Evolutionary conservation across 2,113 vertebrate species (phyloP).

Genomic region (Periophthalmodon schlosseri): DNA sequence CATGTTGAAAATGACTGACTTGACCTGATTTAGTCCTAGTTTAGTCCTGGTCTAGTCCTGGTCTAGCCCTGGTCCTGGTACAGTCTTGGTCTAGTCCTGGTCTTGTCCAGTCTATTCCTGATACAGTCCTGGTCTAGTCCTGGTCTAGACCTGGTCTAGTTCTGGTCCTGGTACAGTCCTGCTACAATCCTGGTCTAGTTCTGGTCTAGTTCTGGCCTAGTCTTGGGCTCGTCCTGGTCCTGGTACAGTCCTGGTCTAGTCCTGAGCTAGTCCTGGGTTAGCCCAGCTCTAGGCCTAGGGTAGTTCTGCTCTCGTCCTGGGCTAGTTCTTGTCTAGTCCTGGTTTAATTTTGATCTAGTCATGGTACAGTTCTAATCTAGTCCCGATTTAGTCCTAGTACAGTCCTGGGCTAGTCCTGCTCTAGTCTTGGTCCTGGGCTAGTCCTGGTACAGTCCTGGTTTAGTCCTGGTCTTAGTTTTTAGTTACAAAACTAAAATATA

Average conservation of each 20-base stretch:
- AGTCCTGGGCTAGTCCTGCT: not conserved
- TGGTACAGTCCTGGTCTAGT: not conserved
- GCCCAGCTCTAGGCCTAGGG: not conserved
- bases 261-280: not conserved
- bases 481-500: too few relatives aligned
- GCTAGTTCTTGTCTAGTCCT: conserved; percentile 23
- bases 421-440: not conserved
- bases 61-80: too few relatives aligned
- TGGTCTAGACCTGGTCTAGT: conserved; percentile 18
- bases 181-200: not conserved
- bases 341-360: conserved; percentile 41
- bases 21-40: too few relatives aligned
- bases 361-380: not conserved
- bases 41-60: too few relatives aligned
- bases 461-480: not conserved
- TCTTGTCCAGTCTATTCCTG: too few relatives aligned
- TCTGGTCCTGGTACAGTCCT: too few relatives aligned
- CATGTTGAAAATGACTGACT: conserved; percentile 47
- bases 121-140: conserved; percentile 46
- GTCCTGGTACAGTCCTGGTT: not conserved
- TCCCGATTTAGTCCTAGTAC: not conserved
- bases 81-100: too few relatives aligned
- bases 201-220: not conserved
- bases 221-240: not conserved
- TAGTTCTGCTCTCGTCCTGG: too few relatives aligned